These are phyloP conservation scores for Mesochorus sp. DNA, from an alignment of 2,888 invertebrate genomes.

Conservation along the genomic window DNA sequence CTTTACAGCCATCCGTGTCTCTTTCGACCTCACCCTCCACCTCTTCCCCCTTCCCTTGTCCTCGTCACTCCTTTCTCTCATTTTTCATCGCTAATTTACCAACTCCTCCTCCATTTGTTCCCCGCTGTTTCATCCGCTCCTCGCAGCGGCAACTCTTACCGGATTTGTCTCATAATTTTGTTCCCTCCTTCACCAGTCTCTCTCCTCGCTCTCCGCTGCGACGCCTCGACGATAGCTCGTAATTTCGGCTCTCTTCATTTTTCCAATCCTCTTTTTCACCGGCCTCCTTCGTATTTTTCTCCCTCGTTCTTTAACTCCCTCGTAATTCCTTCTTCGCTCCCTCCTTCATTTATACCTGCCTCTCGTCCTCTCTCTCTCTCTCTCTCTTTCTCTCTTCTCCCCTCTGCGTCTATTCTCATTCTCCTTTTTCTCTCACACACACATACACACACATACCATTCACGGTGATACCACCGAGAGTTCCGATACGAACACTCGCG, in stretches of 20 bases:
- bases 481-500: slow-evolving; percentile 4
- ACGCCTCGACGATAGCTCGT: too few species aligned
- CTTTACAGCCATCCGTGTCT: background rate
- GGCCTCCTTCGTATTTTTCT: background rate
- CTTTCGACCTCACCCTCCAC: background rate
- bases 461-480: background rate
- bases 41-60: background rate
- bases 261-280: background rate
- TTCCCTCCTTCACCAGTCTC: too few species aligned
- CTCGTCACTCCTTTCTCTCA: background rate
- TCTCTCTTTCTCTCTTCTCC: background rate
- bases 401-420: background rate
- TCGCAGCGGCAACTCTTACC: too few species aligned
- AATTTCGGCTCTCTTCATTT: background rate
- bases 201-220: too few species aligned
- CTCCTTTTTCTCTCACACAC: background rate
- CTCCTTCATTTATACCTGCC: background rate
- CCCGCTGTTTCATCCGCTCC: too few species aligned
- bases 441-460: background rate
- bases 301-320: background rate
- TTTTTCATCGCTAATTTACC: background rate
- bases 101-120: background rate
- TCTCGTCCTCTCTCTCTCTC: slow-evolving; percentile 3
- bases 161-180: too few species aligned
- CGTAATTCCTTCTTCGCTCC: background rate